These are phyloP conservation scores for Botia kubotai DNA, from an alignment of 2,797 vertebrate species.

Conservation along the genomic window DNA sequence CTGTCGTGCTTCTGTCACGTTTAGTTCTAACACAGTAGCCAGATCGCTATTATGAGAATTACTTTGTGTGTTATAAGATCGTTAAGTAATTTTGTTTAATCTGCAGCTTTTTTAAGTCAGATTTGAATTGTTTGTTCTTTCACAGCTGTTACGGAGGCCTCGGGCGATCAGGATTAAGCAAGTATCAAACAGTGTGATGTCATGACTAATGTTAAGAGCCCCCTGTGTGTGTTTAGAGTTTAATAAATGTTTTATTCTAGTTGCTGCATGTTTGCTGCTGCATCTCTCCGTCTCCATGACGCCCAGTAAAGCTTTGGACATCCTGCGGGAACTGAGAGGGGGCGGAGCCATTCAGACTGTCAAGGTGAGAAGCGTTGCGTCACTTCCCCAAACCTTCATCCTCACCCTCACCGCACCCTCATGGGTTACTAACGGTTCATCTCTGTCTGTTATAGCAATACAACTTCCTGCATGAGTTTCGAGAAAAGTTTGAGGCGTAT, in stretches of 20 bases:
- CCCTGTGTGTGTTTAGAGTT: not conserved
- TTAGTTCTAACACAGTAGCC: no score
- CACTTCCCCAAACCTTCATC: not conserved
- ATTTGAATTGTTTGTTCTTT: not conserved
- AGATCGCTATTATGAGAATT: no score
- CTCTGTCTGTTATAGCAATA: slow-evolving; percentile 82
- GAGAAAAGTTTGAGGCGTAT: slow-evolving; percentile 77
- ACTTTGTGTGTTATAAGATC: no score
- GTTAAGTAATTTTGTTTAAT: no score
- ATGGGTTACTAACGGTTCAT: not conserved
- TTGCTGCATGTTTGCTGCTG: slow-evolving; percentile 77
- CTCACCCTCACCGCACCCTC: not conserved
- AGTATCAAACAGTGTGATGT: slow-evolving; percentile 58
- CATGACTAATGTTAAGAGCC: not conserved
- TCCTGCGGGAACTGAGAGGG: slow-evolving; percentile 83
- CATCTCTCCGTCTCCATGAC: slow-evolving; percentile 80
- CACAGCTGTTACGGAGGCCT: slow-evolving; percentile 91
- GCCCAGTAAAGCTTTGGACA: slow-evolving; percentile 84
- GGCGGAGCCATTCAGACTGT: slow-evolving; percentile 89
- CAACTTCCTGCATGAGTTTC: slow-evolving; percentile 92
- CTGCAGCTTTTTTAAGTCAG: not conserved
- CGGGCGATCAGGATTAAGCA: slow-evolving; percentile 87
- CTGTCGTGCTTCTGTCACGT: no score
- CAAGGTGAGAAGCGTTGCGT: slow-evolving; percentile 79
- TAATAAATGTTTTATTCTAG: slow-evolving; percentile 66